A percentile compares a stretch with the other conserved stretches of the same genome.
Evolutionary conservation across 1,140 invertebrate species (phyloP).

Genomic region (Dolichoris vasculosae): DNA sequence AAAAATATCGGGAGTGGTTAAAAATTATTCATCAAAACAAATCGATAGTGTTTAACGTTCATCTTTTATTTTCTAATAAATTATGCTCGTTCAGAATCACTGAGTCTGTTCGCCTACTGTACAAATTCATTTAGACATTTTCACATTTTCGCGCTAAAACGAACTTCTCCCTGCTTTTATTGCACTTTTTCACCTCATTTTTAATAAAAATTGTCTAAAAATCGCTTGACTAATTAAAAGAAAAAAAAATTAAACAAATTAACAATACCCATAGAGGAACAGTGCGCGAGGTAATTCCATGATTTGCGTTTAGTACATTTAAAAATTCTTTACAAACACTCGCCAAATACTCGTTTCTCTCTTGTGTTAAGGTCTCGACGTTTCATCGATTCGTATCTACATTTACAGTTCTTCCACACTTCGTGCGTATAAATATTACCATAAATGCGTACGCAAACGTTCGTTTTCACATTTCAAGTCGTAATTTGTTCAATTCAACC

Average conservation of each 20-base stretch:
- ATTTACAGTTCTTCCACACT: constrained; percentile 31
- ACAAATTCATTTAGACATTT: constrained; percentile 60
- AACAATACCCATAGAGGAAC: constrained; percentile 52
- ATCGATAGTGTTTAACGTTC: constrained; percentile 47
- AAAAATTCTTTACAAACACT: constrained; percentile 46
- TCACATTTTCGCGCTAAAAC: constrained; percentile 41
- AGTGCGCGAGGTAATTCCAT: constrained; percentile 46
- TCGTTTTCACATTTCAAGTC: constrained; percentile 35
- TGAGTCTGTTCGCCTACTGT: constrained; percentile 65
- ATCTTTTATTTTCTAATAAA: constrained; percentile 68
- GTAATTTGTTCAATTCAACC: constrained; percentile 48
- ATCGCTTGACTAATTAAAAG: constrained; percentile 43
- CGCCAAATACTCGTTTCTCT: constrained; percentile 34
- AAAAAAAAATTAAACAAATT: constrained; percentile 46
- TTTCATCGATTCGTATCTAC: constrained; percentile 1
- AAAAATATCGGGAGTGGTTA: background rate
- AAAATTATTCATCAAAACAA: constrained; percentile 32
- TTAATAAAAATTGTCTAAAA: constrained; percentile 53
- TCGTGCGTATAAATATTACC: constrained; percentile 12
- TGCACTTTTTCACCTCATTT: constrained; percentile 33
- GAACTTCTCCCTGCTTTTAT: constrained; percentile 49
- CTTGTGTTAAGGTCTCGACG: constrained; percentile 19
- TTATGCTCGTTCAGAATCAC: constrained; percentile 63
- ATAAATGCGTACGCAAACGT: constrained; percentile 4
- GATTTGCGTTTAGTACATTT: constrained; percentile 37